These are phyloP conservation scores for Orthosia gothica DNA, from an alignment of 2,888 invertebrate species.

Conservation along the genomic window DNA sequence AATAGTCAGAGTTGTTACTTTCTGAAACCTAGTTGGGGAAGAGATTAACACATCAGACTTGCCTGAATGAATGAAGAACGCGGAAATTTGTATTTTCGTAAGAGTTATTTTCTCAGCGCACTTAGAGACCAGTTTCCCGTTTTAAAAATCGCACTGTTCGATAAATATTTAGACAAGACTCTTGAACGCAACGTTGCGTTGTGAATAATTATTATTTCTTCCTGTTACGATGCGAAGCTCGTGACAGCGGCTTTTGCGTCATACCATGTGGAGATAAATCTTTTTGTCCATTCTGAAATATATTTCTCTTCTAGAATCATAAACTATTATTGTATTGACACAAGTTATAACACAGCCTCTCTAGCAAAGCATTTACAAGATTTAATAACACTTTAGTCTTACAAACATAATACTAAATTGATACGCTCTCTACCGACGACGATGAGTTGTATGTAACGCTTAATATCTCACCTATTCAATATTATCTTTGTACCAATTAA, in stretches of 20 bases:
- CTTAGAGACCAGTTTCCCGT: slow-evolving; percentile 2
- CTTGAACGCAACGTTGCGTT: slow-evolving; percentile 35
- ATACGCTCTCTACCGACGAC: neutral
- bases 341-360: slow-evolving; percentile 15
- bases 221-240: slow-evolving; percentile 54
- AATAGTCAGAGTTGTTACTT: slow-evolving; percentile 2
- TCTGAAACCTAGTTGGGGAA: neutral
- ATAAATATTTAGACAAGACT: slow-evolving; percentile 57
- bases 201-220: slow-evolving; percentile 50
- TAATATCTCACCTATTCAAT: slow-evolving; percentile 15
- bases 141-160: slow-evolving; percentile 31
- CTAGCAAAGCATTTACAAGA: slow-evolving; percentile 8
- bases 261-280: slow-evolving; percentile 49
- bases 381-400: neutral
- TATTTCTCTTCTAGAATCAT: slow-evolving; percentile 22
- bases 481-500: slow-evolving; percentile 29
- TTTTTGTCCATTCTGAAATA: slow-evolving; percentile 34
- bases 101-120: slow-evolving; percentile 29
- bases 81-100: slow-evolving; percentile 10
- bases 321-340: slow-evolving; percentile 15
- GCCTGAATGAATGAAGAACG: slow-evolving; percentile 32
- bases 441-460: slow-evolving; percentile 11
- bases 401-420: neutral
- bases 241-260: slow-evolving; percentile 65
- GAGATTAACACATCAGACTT: slow-evolving; percentile 21